These are phyloP conservation scores for Helobdella robusta DNA, from an alignment of 2,888 invertebrate species.

Conservation along the genomic window DNA sequence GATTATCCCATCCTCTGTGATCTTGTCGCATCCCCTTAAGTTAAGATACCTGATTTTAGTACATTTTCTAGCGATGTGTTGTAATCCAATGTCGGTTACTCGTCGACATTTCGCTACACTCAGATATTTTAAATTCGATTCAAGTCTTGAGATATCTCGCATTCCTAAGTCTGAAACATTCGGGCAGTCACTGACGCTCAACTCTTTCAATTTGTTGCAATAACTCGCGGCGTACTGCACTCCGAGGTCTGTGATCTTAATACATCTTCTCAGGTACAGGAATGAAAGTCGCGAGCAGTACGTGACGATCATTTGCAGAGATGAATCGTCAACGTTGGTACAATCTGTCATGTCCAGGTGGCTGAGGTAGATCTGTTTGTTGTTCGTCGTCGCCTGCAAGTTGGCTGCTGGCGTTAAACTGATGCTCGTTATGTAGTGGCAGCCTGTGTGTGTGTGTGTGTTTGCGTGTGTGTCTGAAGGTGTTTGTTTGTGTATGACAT, in stretches of 20 bases:
- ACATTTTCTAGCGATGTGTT: constrained; percentile 70
- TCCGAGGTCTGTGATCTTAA: constrained; percentile 79
- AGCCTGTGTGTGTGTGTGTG: no score
- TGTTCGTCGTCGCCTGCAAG: constrained; percentile 43
- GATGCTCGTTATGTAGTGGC: constrained; percentile 69
- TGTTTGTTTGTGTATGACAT: no score
- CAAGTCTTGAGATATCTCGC: constrained; percentile 75
- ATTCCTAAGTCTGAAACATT: constrained; percentile 78
- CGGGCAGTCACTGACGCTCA: constrained; percentile 74
- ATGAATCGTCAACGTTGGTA: constrained; percentile 70
- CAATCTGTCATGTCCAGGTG: constrained; percentile 85
- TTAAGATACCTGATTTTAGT: constrained; percentile 77
- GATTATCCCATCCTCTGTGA: constrained; percentile 83
- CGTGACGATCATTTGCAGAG: constrained; percentile 70
- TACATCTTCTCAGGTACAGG: constrained; percentile 76
- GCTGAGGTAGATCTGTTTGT: constrained; percentile 61
- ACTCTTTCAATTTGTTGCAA: constrained; percentile 70
- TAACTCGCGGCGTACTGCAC: constrained; percentile 83
- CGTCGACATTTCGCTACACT: constrained; percentile 88
- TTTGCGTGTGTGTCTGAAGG: no score
- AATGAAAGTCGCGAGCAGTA: constrained; percentile 78
- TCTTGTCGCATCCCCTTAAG: constrained; percentile 80
- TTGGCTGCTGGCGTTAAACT: constrained; percentile 45
- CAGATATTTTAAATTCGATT: constrained; percentile 77
- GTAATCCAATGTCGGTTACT: constrained; percentile 71